A percentile compares a stretch with the other conserved stretches of the same genome.
Evolutionary conservation across 1,140 invertebrate genomes (phyloP).

Genomic region (Drosophila nebulosa): DNA sequence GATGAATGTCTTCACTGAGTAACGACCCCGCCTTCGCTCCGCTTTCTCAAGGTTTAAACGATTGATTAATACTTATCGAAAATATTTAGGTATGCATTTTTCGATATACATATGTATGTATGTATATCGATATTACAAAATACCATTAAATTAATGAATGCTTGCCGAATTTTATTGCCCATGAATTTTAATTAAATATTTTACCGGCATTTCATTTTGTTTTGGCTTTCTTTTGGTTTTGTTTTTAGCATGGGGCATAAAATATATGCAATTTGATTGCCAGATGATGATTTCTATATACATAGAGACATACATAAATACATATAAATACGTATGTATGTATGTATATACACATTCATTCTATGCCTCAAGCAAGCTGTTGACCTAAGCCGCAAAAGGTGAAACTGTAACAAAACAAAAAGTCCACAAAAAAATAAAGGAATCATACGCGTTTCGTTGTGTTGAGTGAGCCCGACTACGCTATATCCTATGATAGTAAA

Average conservation of each 20-base stretch:
- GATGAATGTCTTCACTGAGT: neutral
- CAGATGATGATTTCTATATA: neutral
- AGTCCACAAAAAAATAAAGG: neutral
- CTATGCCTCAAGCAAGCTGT: conserved; percentile 23
- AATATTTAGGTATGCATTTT: neutral
- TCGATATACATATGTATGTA: neutral
- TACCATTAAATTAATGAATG: conserved; percentile 19
- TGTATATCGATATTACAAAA: neutral
- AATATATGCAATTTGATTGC: neutral
- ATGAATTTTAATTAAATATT: conserved; percentile 39
- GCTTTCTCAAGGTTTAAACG: neutral
- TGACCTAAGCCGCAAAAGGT: conserved; percentile 26
- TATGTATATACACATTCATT: neutral
- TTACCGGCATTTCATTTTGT: neutral
- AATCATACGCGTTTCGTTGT: neutral
- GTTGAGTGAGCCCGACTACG: neutral
- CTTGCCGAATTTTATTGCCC: neutral
- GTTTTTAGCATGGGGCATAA: neutral
- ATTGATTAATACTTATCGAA: neutral
- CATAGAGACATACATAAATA: neutral
- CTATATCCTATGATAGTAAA: neutral
- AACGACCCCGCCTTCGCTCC: neutral
- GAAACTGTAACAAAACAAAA: conserved; percentile 15
- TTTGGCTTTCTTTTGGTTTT: neutral
- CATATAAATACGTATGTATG: neutral